These are phyloP conservation scores for Anticlea derivata DNA, from an alignment of 2,888 invertebrate species.

Conservation along the genomic window DNA sequence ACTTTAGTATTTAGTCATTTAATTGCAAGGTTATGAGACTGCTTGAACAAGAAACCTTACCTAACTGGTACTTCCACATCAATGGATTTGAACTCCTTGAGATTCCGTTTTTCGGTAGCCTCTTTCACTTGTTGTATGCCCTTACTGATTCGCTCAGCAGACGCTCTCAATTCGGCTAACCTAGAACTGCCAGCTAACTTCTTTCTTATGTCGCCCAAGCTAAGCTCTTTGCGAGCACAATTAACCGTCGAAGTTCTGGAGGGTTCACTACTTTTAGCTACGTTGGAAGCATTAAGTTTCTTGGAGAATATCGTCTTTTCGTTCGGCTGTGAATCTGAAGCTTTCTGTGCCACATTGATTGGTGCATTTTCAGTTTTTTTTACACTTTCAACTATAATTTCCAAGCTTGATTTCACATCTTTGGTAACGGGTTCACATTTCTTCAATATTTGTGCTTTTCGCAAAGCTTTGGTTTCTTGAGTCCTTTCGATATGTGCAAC, in stretches of 20 bases:
- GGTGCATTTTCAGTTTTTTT: constrained; percentile 28
- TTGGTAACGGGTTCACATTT: constrained; percentile 35
- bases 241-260: constrained; percentile 67
- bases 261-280: constrained; percentile 42
- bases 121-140: constrained; percentile 85
- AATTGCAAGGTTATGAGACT: no score
- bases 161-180: constrained; percentile 87
- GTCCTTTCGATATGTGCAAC: constrained; percentile 59
- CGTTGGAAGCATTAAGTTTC: constrained; percentile 62
- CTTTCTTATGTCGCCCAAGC: constrained; percentile 87
- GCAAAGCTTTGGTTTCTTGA: constrained; percentile 49
- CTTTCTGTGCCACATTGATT: constrained; percentile 14
- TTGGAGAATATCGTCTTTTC: constrained; percentile 54
- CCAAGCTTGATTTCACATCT: constrained; percentile 19
- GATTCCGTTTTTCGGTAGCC: constrained; percentile 74
- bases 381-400: constrained; percentile 9
- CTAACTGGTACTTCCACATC: constrained; percentile 90
- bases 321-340: constrained; percentile 23
- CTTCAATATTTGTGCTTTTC: constrained; percentile 36
- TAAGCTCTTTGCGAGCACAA: constrained; percentile 84
- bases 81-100: constrained; percentile 88
- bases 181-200: constrained; percentile 87
- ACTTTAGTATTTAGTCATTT: background rate
- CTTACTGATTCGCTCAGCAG: constrained; percentile 86
- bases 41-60: constrained; percentile 62